A percentile compares a stretch with the other conserved stretches of the same genome.
Conservation (phyloP, 2,888 invertebrate species). For the Lissocephala sabroskyi region DNA sequence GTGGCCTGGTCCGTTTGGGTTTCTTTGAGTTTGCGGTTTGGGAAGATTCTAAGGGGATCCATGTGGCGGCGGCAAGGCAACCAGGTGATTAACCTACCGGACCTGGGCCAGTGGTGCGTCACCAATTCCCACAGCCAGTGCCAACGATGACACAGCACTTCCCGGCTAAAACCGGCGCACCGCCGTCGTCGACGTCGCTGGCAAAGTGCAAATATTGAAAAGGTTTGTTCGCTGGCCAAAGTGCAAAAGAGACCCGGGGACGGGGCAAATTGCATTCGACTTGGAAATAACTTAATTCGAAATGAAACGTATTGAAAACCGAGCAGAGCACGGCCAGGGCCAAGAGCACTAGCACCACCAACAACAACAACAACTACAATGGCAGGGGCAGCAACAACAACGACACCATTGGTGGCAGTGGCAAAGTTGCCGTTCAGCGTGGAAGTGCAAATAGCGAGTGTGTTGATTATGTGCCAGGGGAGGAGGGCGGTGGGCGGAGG, state of each 20-base stretch:
- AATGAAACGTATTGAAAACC: conserved; percentile 38
- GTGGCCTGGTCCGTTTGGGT: too few relatives aligned
- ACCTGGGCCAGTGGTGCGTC: neutral
- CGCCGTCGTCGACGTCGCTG: too few relatives aligned
- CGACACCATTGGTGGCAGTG: too few relatives aligned
- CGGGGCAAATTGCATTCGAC: conserved; percentile 45
- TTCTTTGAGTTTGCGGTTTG: too few relatives aligned
- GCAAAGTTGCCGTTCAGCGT: too few relatives aligned
- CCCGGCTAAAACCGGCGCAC: too few relatives aligned
- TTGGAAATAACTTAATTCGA: conserved; percentile 45
- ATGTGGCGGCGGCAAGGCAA: too few relatives aligned
- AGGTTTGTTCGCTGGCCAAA: conserved; percentile 19
- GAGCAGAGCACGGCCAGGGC: conserved; percentile 14
- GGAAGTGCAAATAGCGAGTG: conserved; percentile 23
- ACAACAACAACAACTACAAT: neutral
- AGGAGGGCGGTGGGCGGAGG: conserved; percentile 2
- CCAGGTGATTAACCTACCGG: conserved; percentile 1
- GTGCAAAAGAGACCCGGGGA: conserved; percentile 44
- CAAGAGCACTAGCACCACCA: too few relatives aligned
- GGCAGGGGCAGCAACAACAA: neutral
- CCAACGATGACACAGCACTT: conserved; percentile 27
- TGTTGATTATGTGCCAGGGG: conserved; percentile 28
- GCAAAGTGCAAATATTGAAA: neutral
- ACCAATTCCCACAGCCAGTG: conserved; percentile 10
- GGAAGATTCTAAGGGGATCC: too few relatives aligned